Evolutionary conservation across 2,113 vertebrate genomes (phyloP), one percentile per base, ranked within the genome.

Genomic region (Perca flavescens): DNA sequence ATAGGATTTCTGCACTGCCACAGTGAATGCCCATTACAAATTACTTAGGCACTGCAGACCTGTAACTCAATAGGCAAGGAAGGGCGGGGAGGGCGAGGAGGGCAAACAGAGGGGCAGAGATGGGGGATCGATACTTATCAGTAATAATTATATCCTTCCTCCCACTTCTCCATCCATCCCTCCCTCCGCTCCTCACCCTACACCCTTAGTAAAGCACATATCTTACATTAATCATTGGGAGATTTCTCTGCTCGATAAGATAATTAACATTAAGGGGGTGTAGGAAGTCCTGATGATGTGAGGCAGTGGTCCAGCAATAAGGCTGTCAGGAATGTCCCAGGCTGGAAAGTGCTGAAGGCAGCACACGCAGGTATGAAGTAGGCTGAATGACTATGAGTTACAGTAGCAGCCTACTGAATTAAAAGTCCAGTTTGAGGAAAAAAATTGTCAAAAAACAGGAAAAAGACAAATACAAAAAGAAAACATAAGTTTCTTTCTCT

Each of bases 1-100:
- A 97, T 95, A 92, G 96, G 95, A 97, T 96, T 96, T 96, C 94
- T 97, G 94, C 94, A 95, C 89, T 96, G 94, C 96, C 95, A 96
- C 96, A 95, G 94, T 95, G 95, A 94, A 93, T 95, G 94, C 94
- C 94, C 94, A 97, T 97, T 97, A 96, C 92, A 93, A 96, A 96
- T 96, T 94, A 95, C 94, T 96, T 95, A 96, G 95, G 92, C 95
- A 92, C 89, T 91, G 79, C 94, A 94, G 94, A 90, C 90, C 88
- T 76, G 95, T 96, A 97, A 97, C 95, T 96, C 94, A 96, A 97
- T 96, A 94, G 90, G 89, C 89, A 74, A 62, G 77, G 89, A 85
- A 79, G 90, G 94, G 90, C 56, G 77, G 86, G 75, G 76, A 86
- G 88, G 91, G 77, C 52, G 67, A 84, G 83, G 65, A 89, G 89